phyloP scores from a whole-genome alignment of 2,797 vertebrate genomes.

The Allobates femoralis region DNA sequence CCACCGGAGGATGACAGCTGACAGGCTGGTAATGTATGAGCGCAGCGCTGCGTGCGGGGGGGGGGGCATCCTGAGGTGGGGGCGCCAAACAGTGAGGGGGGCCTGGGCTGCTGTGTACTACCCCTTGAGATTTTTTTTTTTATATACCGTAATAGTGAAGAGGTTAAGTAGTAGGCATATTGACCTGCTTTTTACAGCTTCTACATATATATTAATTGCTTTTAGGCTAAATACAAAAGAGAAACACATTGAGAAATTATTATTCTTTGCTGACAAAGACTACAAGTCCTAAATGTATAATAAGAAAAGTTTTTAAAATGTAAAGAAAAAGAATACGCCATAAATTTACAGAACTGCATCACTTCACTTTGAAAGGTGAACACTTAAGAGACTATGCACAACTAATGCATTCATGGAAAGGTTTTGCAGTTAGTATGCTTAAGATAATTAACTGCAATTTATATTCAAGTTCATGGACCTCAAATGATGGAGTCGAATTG shows the following conservation, averaged over 20 bases:
- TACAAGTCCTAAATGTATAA: neutral
- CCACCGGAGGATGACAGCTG: too few relatives aligned
- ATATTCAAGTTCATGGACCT: conserved; percentile 20
- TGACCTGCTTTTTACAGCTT: too few relatives aligned
- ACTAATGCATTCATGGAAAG: conserved; percentile 10
- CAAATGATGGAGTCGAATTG: neutral
- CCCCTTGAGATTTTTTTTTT: too few relatives aligned
- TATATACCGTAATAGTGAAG: too few relatives aligned
- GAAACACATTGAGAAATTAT: neutral
- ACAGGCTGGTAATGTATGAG: too few relatives aligned
- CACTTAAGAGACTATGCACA: neutral
- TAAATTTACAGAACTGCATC: neutral
- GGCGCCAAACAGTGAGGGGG: too few relatives aligned
- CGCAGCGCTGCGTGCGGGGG: too few relatives aligned
- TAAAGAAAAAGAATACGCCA: neutral
- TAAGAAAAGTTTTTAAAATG: neutral
- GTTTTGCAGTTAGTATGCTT: neutral
- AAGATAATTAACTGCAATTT: conserved; percentile 45
- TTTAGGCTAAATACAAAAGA: neutral
- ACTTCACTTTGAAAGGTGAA: neutral
- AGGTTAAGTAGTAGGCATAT: too few relatives aligned
- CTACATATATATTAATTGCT: neutral
- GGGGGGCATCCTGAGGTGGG: too few relatives aligned
- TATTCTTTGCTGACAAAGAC: neutral
- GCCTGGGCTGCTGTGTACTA: too few relatives aligned